A percentile compares a stretch with the other conserved stretches of the same genome.
Evolutionary conservation across 2,888 invertebrate genomes (phyloP).

Genomic region (Adineta ricciae): DNA sequence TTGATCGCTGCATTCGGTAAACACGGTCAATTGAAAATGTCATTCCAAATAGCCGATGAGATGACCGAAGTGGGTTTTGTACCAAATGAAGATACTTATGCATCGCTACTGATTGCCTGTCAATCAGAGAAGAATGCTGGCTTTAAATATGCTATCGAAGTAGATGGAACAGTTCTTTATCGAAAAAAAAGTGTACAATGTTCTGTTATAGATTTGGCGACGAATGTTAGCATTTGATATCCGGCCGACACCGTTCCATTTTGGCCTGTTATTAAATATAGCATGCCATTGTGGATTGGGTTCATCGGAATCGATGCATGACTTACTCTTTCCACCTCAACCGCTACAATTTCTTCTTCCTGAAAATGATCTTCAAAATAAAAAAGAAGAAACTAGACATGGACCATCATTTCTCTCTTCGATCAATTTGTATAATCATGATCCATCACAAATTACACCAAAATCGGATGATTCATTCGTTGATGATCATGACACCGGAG

Average conservation of each 20-base stretch:
- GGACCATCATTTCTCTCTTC: not conserved
- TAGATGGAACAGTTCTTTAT: conserved; percentile 36
- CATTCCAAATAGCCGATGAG: conserved; percentile 73
- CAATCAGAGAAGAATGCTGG: conserved; percentile 68
- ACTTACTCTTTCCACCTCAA: not conserved
- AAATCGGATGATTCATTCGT: too few species aligned
- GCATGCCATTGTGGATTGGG: conserved; percentile 73
- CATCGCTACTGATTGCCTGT: conserved; percentile 72
- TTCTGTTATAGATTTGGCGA: conserved; percentile 61
- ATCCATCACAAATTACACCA: not conserved
- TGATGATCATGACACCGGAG: not conserved
- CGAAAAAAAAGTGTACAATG: not conserved
- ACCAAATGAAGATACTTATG: conserved; percentile 59
- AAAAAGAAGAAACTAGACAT: not conserved
- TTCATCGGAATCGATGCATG: conserved; percentile 46
- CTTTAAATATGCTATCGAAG: conserved; percentile 67
- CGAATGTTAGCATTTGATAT: conserved; percentile 63
- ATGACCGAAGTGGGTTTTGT: conserved; percentile 54
- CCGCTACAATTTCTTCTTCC: not conserved
- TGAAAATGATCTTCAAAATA: not conserved
- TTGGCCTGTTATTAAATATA: conserved; percentile 69
- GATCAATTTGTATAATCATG: not conserved
- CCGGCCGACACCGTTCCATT: conserved; percentile 63
- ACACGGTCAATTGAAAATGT: conserved; percentile 66
- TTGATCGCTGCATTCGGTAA: conserved; percentile 82